phyloP scores from a whole-genome alignment of 2,797 vertebrate genomes.

The Leptodactylus fallax region DNA sequence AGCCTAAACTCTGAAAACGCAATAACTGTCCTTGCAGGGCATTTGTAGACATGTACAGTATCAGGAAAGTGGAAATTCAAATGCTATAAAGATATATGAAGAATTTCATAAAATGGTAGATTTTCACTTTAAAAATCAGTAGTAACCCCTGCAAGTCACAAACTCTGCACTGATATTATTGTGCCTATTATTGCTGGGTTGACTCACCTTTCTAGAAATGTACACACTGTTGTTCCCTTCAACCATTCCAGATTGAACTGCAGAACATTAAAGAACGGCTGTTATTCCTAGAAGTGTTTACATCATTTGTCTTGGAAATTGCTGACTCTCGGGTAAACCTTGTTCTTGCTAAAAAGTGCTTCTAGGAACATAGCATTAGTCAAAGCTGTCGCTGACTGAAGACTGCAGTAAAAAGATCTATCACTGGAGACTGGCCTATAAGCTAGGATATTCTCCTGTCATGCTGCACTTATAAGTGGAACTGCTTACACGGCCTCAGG shows the following conservation, averaged over 20 bases:
- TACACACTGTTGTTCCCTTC: neutral
- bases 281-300: constrained; percentile 1
- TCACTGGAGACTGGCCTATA: neutral
- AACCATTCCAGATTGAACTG: neutral
- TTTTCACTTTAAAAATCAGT: no score
- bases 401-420: neutral
- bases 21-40: no score
- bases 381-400: neutral
- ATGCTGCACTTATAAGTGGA: neutral
- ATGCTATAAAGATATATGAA: no score
- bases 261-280: neutral
- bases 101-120: no score
- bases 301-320: constrained; percentile 13
- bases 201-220: neutral
- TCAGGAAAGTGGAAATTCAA: no score
- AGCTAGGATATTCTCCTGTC: neutral
- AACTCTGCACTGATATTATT: neutral
- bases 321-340: neutral
- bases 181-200: neutral
- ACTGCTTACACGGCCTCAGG: neutral
- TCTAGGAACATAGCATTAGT: neutral
- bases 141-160: no score
- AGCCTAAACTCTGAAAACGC: no score
- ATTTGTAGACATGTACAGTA: no score
- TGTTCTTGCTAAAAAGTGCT: neutral